Evolutionary conservation across 2,113 vertebrate species (phyloP).

Genomic region (Aegotheles bennettii): DNA sequence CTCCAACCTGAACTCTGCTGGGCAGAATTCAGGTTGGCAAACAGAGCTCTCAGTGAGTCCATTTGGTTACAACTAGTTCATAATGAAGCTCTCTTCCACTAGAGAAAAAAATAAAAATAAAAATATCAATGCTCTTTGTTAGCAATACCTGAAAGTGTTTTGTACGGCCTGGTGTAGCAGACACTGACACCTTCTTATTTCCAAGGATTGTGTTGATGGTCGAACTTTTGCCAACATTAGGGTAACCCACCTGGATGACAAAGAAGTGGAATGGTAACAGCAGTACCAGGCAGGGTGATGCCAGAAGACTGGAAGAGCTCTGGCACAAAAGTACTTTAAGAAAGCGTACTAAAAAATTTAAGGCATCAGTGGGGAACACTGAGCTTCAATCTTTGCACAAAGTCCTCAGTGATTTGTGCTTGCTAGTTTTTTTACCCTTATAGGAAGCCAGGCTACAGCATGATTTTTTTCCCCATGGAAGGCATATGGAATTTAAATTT

Average conservation of each 20-base stretch:
- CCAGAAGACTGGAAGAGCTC: neutral
- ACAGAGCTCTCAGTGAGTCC: neutral
- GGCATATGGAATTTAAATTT: neutral
- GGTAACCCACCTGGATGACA: constrained; percentile 87
- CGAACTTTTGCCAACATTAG: constrained; percentile 97
- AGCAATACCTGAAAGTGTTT: constrained; percentile 95
- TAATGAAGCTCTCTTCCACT: neutral
- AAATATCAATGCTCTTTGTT: neutral
- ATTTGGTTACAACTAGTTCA: neutral
- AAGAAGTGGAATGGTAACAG: neutral
- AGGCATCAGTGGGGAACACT: neutral
- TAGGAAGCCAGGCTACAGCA: neutral
- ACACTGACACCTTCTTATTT: constrained; percentile 96
- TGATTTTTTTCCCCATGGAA: neutral
- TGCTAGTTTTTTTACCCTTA: neutral
- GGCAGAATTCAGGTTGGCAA: neutral
- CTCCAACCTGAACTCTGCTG: neutral
- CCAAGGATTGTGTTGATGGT: constrained; percentile 96
- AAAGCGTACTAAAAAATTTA: neutral
- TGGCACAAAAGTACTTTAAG: neutral
- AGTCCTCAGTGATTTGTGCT: neutral
- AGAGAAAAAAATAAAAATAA: neutral
- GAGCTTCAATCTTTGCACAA: neutral
- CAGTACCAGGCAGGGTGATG: neutral
- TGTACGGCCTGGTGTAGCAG: constrained; percentile 93